These are phyloP conservation scores for Morone saxatilis DNA, from an alignment of 2,113 vertebrate genomes.

Conservation along the genomic window DNA sequence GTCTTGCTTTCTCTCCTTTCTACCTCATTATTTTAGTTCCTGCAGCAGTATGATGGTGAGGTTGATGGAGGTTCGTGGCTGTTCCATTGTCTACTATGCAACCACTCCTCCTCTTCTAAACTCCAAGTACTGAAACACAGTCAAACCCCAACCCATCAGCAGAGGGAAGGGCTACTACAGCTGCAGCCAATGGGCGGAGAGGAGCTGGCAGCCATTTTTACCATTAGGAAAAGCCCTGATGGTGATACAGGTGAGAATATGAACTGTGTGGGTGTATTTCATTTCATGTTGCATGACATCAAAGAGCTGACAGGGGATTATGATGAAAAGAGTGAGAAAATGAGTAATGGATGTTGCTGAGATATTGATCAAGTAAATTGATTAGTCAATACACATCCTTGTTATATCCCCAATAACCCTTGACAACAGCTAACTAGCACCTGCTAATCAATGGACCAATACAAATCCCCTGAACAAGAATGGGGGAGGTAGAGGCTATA, in stretches of 20 bases:
- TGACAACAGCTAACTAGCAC: conserved; percentile 84
- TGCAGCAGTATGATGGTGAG: conserved; percentile 94
- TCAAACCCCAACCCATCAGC: conserved; percentile 96
- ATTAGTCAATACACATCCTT: conserved; percentile 86
- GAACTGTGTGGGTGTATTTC: conserved; percentile 30
- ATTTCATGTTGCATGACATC: conserved; percentile 43
- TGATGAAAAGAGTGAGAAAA: conserved; percentile 79
- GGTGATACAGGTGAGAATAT: conserved; percentile 72
- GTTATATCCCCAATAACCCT: conserved; percentile 83
- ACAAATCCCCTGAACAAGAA: conserved; percentile 65
- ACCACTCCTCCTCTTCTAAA: conserved; percentile 97
- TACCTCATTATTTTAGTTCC: conserved; percentile 85
- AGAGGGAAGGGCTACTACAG: conserved; percentile 93
- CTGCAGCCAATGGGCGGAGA: conserved; percentile 94
- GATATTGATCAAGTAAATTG: conserved; percentile 85
- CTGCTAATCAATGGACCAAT: conserved; percentile 85
- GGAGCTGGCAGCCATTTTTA: conserved; percentile 96
- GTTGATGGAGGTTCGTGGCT: conserved; percentile 93
- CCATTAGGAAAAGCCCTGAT: conserved; percentile 88
- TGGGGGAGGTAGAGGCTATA: conserved; percentile 39
- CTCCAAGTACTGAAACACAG: conserved; percentile 98
- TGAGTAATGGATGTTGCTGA: conserved; percentile 79
- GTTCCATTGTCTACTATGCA: conserved; percentile 96
- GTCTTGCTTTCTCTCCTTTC: conserved; percentile 4
- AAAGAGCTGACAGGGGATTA: conserved; percentile 53